Conservation (phyloP, 2,113 vertebrate species). For the Oxyruncus cristatus region DNA sequence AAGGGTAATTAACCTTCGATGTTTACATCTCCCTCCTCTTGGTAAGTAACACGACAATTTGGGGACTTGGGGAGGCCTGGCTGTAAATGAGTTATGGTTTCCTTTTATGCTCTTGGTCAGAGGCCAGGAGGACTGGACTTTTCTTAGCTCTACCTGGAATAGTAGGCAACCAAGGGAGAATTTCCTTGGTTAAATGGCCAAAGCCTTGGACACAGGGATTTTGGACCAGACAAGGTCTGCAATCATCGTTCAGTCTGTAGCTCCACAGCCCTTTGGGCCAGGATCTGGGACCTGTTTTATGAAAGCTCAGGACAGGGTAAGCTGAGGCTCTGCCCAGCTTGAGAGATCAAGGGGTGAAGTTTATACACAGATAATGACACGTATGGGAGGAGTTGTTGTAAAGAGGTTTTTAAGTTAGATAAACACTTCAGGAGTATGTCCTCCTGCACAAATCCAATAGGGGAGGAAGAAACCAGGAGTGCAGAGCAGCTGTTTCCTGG, state of each 20-base stretch:
- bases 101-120: not conserved
- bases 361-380: not conserved
- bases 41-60: not conserved
- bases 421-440: not conserved
- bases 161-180: not conserved
- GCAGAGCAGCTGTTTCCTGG: not conserved
- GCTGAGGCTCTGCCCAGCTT: not conserved
- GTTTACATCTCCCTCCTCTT: constrained; percentile 6
- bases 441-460: not conserved
- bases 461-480: not conserved
- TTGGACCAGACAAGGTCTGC: not conserved
- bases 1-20: constrained; percentile 15
- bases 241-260: not conserved
- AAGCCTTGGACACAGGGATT: not conserved
- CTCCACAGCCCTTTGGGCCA: not conserved
- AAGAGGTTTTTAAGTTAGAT: not conserved
- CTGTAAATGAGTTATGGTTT: not conserved
- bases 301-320: not conserved
- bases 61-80: not conserved
- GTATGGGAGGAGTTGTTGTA: not conserved
- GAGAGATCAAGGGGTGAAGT: not conserved
- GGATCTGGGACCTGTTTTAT: not conserved
- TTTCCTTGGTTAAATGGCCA: not conserved
- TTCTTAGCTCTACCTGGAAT: not conserved
- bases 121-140: not conserved